Base-by-base conservation (phyloP, 2,113 vertebrate genomes). In the Sarotherodon lohbergeri region DNA sequence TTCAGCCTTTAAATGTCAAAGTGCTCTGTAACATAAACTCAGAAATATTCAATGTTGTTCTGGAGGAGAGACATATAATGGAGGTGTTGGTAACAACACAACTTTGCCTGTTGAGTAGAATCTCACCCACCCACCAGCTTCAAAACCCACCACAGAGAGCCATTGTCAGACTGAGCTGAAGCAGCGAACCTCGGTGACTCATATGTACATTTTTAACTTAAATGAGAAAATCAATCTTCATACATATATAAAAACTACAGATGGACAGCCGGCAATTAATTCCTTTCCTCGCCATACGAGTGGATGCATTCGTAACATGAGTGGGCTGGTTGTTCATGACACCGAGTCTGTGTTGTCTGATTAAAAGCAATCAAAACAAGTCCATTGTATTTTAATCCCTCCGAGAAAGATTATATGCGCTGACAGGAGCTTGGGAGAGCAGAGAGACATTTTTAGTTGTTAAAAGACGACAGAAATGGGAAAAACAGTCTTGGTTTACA, bases 361-460 rank as follows among this genome's bases (percentile, higher is more conserved):
- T 93, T 90, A 90, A 88, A 95, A 16, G 57, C 79, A 93, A 90
- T 93, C 87, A 91, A 88, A 93, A 88, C 88, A 88, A 54, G 52
- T 55, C 73, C 43, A 87, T 86, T 90, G 81, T 84, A 80, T 89
- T 86, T 66, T 85, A 89, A 83, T 86, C 84, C 86, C 80, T 84
- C 57, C 24, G 19, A 56, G 68, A 32, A 54, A 56, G 61, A 57
- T 56, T 9, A 82, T 82, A 68, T 66, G 85, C n/a, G 24, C 32
- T 16, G 36, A 79, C 34, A 80, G 55, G 61, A 76, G 87, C 68
- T 82, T n/a, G 7, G 36, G 29, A 29, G 22, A 80, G 57, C 39
- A 24, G 19, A 52, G 13, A 48, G 39, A 19, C 17, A 66, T 46
- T 82, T 82, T 50, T 48, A 48, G 43, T 80, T 22, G 39, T 22